A percentile compares a stretch with the other conserved stretches of the same genome.
phyloP scores from a whole-genome alignment of 2,888 invertebrate species.

The Hofmannophila pseudospretella region DNA sequence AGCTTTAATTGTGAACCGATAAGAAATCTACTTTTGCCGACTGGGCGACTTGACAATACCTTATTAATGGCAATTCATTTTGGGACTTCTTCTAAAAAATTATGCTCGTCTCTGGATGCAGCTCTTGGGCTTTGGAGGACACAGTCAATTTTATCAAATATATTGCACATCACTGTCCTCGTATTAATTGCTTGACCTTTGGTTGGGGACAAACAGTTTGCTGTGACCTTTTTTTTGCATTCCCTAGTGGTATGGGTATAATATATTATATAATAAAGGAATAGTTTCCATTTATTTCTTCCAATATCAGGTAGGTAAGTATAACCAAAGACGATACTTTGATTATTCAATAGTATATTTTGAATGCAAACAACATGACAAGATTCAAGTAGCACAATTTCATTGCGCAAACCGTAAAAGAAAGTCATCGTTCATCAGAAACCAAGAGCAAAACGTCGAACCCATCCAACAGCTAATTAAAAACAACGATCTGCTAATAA shows the following conservation, averaged over 20 bases:
- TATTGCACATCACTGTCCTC: neutral
- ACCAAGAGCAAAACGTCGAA: slow-evolving; percentile 25
- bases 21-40: slow-evolving; percentile 57
- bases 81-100: slow-evolving; percentile 28
- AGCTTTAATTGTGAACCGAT: slow-evolving; percentile 68
- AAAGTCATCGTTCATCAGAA: slow-evolving; percentile 10
- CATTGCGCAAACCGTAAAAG: slow-evolving; percentile 12
- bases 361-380: too few relatives aligned
- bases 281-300: too few relatives aligned
- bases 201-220: neutral
- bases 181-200: slow-evolving; percentile 1
- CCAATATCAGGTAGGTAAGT: too few relatives aligned
- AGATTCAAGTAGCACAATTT: too few relatives aligned
- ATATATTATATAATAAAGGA: too few relatives aligned
- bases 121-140: neutral
- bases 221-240: neutral
- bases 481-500: slow-evolving; percentile 68
- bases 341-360: too few relatives aligned
- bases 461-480: slow-evolving; percentile 56
- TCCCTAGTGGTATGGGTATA: too few relatives aligned
- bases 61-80: slow-evolving; percentile 45
- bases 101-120: slow-evolving; percentile 2
- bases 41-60: slow-evolving; percentile 48
- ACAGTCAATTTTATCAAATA: neutral
- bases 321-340: too few relatives aligned